Evolutionary conservation across 2,888 invertebrate species (phyloP), one percentile per base, ranked within the genome.

Genomic region (Eupsilia transversa): DNA sequence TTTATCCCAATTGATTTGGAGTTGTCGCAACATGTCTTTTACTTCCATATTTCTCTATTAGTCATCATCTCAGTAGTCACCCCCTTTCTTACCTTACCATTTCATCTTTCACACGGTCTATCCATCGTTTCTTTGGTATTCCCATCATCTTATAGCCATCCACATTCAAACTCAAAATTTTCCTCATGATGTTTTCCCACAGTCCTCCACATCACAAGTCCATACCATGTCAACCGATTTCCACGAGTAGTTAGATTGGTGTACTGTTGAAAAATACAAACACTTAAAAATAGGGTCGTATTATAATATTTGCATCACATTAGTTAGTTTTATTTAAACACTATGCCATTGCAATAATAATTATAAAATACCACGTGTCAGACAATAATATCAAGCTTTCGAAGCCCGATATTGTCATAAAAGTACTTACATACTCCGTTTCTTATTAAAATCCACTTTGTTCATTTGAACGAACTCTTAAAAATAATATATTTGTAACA

Each of bases 361-460:
- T n/a, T 30, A 41, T 23, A 56, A 73, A 43, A 33, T 17, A 43
- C 23, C 27, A 73, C 23, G 27, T 73, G 27, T 33, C n/a, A n/a
- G n/a, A n/a, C n/a, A n/a, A n/a, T n/a, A n/a, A n/a, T n/a, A n/a
- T n/a, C n/a, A n/a, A n/a, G n/a, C n/a, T n/a, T n/a, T n/a, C 17
- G 9, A 38, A 3, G 2, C 23, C 9, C 41, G n/a, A 52, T 49
- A 30, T 38, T 69, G 17, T n/a, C 12, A 14, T 20, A 17, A 17
- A 23, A 9, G 46, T 17, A 52, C n/a, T 52, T 10, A 65, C 17
- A 33, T 33, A 27, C 23, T n/a, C 3, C n/a, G 41, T 30, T 72
- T 35, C 10, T 35, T 23, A 12, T 23, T 43, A 17, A 27, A 35
- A 0, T 9, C 30, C 20, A 56, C 30, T 17, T 3, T 9, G 20